Percentiles rank a stretch among this genome's conserved stretches.
Evolutionary conservation across 2,113 vertebrate species (phyloP).

Genomic region (Synodontis membranacea): DNA sequence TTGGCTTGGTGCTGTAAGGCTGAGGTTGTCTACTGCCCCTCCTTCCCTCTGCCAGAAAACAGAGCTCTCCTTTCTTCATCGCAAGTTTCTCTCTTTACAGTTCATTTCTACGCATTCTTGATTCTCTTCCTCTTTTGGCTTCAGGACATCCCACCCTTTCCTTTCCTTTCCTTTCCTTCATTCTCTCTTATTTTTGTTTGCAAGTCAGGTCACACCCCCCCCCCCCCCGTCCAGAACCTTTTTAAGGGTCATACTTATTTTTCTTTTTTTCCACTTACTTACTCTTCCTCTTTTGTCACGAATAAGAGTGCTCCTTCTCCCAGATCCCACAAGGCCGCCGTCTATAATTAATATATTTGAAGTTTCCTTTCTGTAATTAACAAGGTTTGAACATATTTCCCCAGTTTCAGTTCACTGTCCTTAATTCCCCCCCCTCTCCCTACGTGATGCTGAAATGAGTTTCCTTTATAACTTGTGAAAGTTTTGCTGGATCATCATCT

Average conservation of each 20-base stretch:
- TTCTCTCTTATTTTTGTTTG: background rate
- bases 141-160: background rate
- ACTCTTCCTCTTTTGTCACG: slow-evolving; percentile 55
- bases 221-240: background rate
- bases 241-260: background rate
- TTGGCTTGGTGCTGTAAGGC: background rate
- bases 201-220: background rate
- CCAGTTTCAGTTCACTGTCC: slow-evolving; percentile 49
- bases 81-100: slow-evolving; percentile 25
- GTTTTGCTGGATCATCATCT: slow-evolving; percentile 6
- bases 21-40: slow-evolving; percentile 4
- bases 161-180: background rate
- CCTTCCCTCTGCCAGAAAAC: background rate
- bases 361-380: slow-evolving; percentile 66
- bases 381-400: slow-evolving; percentile 49
- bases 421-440: background rate
- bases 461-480: background rate
- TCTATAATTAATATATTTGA: slow-evolving; percentile 73
- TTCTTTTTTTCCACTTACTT: slow-evolving; percentile 9
- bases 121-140: background rate
- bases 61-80: slow-evolving; percentile 18
- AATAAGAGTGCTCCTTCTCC: slow-evolving; percentile 40
- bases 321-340: slow-evolving; percentile 59
- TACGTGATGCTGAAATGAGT: background rate
- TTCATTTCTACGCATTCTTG: slow-evolving; percentile 8